Conservation (phyloP, 2,113 vertebrate genomes). For the Actenoides lindsayi region DNA sequence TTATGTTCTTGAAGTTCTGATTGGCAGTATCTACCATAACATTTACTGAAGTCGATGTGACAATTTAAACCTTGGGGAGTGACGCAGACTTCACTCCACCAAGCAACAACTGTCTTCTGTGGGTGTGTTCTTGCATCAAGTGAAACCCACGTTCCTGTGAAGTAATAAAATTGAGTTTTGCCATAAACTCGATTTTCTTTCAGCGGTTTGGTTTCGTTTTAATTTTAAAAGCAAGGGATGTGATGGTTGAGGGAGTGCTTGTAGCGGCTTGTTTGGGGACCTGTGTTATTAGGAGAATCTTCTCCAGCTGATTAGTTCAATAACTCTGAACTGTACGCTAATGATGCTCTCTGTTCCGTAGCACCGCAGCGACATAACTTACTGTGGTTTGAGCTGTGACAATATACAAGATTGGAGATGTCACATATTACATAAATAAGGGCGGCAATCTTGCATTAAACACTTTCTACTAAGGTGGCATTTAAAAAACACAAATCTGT, state of each 20-base stretch:
- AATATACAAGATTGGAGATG: conserved; percentile 1
- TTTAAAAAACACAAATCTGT: conserved; percentile 49
- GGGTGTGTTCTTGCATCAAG: background rate
- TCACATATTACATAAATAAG: conserved; percentile 5
- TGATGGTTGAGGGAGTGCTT: conserved; percentile 22
- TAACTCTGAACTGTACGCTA: background rate
- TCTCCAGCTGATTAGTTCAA: conserved; percentile 33
- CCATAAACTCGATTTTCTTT: conserved; percentile 13
- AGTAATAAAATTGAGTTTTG: conserved; percentile 23
- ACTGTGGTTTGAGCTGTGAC: conserved; percentile 35
- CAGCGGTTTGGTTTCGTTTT: conserved; percentile 14
- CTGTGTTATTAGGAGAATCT: background rate
- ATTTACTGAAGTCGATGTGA: background rate
- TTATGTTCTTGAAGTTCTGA: background rate
- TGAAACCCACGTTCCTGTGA: background rate
- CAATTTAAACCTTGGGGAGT: background rate
- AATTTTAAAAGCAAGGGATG: conserved; percentile 7
- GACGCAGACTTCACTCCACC: background rate
- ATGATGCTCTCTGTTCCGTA: background rate
- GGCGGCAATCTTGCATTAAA: background rate
- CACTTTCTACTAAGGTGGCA: background rate
- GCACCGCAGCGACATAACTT: background rate
- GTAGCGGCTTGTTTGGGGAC: conserved; percentile 19
- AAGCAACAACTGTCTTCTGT: background rate
- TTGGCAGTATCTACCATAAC: background rate